These are phyloP conservation scores for Xerus rutilus DNA, from an alignment of 2,797 vertebrate species.

Conservation along the genomic window DNA sequence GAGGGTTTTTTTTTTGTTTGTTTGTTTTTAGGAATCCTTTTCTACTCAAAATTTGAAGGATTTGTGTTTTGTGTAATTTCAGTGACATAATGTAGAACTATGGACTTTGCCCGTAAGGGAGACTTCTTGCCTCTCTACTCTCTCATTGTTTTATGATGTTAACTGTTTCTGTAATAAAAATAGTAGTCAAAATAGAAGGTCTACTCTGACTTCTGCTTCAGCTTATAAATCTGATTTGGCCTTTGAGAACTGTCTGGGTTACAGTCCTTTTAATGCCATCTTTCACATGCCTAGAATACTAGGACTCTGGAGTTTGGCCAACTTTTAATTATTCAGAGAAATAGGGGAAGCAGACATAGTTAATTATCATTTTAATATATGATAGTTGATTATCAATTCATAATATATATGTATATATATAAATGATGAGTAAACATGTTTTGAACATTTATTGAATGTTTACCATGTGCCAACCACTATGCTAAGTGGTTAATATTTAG, in stretches of 20 bases:
- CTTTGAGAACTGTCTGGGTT: slow-evolving; percentile 17
- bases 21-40: slow-evolving; percentile 15
- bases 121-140: neutral
- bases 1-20: neutral
- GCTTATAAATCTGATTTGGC: slow-evolving; percentile 29
- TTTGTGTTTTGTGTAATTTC: neutral
- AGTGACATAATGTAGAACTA: neutral
- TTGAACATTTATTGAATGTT: slow-evolving; percentile 41
- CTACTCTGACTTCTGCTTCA: slow-evolving; percentile 54
- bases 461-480: neutral
- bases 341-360: slow-evolving; percentile 1
- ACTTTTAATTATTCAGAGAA: slow-evolving; percentile 59
- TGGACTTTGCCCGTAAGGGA: neutral
- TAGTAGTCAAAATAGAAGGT: neutral
- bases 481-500: slow-evolving; percentile 47
- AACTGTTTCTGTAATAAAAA: slow-evolving; percentile 13
- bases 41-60: neutral
- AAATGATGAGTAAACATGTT: slow-evolving; percentile 24
- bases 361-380: neutral
- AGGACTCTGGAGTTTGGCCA: neutral
- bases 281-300: slow-evolving; percentile 51
- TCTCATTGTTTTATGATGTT: neutral
- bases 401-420: neutral
- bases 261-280: neutral
- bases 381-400: neutral